Conservation (phyloP, 37 sponge, comb jelly and placozoan genomes). For the Haliclona indistincta region DNA sequence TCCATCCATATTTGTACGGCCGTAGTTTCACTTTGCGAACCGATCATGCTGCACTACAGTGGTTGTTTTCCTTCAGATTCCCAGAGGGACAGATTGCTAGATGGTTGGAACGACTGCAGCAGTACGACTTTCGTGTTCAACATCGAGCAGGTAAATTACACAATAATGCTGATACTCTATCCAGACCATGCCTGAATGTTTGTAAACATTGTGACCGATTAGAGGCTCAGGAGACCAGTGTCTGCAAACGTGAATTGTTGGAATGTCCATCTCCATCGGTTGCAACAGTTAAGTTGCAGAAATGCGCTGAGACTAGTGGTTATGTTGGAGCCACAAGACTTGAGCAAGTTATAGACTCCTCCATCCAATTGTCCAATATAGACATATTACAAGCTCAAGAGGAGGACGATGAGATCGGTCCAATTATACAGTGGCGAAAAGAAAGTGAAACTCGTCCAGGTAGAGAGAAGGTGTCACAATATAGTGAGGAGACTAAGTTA, state of each 20-base stretch:
- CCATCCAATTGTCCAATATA: too few species aligned
- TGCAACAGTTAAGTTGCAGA: neutral
- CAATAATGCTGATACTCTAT: conserved; percentile 47
- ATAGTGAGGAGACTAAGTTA: neutral
- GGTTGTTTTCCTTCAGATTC: conserved; percentile 31
- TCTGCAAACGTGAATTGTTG: neutral
- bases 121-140: neutral
- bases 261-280: neutral
- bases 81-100: conserved; percentile 26
- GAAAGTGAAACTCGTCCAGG: neutral
- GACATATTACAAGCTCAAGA: too few species aligned
- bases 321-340: too few species aligned
- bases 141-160: conserved; percentile 2
- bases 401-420: conserved; percentile 2
- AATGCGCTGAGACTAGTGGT: too few species aligned
- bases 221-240: neutral
- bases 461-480: neutral
- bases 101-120: conserved; percentile 13
- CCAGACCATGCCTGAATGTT: neutral
- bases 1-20: conserved; percentile 44
- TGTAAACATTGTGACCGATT: neutral
- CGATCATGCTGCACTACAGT: conserved; percentile 38
- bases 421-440: conserved; percentile 4
- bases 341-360: too few species aligned
- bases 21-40: conserved; percentile 37